Conservation (phyloP, 2,113 vertebrate genomes). For the Lamprologus speciosus region DNA sequence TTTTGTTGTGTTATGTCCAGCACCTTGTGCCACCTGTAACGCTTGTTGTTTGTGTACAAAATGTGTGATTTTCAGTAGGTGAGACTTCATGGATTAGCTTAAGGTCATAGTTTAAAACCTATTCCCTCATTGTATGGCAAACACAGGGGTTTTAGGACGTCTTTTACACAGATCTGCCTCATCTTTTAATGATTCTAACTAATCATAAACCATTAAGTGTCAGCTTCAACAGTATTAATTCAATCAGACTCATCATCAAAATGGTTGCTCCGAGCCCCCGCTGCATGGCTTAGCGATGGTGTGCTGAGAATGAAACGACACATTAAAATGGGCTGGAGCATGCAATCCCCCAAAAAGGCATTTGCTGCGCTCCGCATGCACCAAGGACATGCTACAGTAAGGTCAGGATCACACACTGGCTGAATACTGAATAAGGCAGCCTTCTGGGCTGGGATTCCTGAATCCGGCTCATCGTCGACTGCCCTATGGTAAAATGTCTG, state of each 20-base stretch:
- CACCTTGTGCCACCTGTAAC: not conserved
- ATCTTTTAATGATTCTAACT: slow-evolving; percentile 32
- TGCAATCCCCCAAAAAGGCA: slow-evolving; percentile 61
- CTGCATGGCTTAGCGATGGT: slow-evolving; percentile 35
- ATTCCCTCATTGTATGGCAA: not conserved
- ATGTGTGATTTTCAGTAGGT: not conserved
- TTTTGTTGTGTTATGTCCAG: not conserved
- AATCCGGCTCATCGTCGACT: slow-evolving; percentile 15
- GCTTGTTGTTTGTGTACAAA: not conserved
- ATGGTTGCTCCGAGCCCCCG: slow-evolving; percentile 46
- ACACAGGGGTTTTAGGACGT: slow-evolving; percentile 5
- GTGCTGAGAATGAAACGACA: slow-evolving; percentile 48
- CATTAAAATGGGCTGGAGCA: slow-evolving; percentile 60
- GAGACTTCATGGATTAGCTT: not conserved
- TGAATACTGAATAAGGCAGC: slow-evolving; percentile 61
- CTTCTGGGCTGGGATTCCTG: slow-evolving; percentile 31
- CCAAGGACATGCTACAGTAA: slow-evolving; percentile 68
- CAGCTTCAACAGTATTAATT: slow-evolving; percentile 54
- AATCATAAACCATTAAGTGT: slow-evolving; percentile 55
- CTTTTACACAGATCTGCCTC: slow-evolving; percentile 43
- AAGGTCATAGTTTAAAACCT: not conserved
- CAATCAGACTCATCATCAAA: slow-evolving; percentile 63
- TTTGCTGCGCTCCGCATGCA: slow-evolving; percentile 58
- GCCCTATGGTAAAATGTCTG: slow-evolving; percentile 30
- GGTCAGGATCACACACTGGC: slow-evolving; percentile 63